Conservation (phyloP, 1,140 invertebrate genomes). For the Drosophila busckii region DNA sequence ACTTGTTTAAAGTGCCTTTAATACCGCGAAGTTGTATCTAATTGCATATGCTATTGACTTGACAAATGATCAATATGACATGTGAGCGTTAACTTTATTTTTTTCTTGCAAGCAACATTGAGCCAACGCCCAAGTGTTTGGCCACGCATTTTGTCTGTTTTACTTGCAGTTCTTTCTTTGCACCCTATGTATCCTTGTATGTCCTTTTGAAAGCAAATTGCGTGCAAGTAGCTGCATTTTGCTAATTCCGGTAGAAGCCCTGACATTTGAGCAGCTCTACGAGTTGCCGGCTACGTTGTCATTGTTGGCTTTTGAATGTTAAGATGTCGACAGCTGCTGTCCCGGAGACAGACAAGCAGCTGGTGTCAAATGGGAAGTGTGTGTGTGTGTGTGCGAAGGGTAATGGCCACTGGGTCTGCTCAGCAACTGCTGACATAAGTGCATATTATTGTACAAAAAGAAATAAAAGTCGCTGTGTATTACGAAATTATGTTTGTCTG, state of each 20-base stretch:
- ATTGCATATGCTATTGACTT: too few relatives aligned
- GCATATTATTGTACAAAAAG: slow-evolving; percentile 55
- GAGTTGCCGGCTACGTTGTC: slow-evolving; percentile 36
- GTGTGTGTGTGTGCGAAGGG: slow-evolving; percentile 47
- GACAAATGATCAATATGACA: slow-evolving; percentile 64
- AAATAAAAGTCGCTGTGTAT: slow-evolving; percentile 26
- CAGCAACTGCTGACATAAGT: slow-evolving; percentile 42
- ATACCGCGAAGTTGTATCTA: too few relatives aligned
- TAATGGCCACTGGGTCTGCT: slow-evolving; percentile 28
- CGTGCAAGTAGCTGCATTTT: slow-evolving; percentile 70
- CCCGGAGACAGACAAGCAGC: slow-evolving; percentile 36
- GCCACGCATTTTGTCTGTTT: not conserved
- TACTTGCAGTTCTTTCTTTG: not conserved
- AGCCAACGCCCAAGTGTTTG: slow-evolving; percentile 51
- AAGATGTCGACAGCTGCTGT: slow-evolving; percentile 64
- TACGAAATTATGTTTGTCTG: slow-evolving; percentile 35
- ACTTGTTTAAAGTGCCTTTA: too few relatives aligned
- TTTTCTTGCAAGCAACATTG: slow-evolving; percentile 46
- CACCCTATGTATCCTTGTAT: not conserved
- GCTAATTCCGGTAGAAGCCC: slow-evolving; percentile 54
- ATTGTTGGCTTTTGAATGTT: slow-evolving; percentile 72
- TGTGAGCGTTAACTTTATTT: slow-evolving; percentile 20
- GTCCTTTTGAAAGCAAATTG: slow-evolving; percentile 40
- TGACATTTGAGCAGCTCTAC: slow-evolving; percentile 52
- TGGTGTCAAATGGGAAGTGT: slow-evolving; percentile 61